phyloP scores from a whole-genome alignment of 2,888 invertebrate species.

The Thymelicus sylvestris region DNA sequence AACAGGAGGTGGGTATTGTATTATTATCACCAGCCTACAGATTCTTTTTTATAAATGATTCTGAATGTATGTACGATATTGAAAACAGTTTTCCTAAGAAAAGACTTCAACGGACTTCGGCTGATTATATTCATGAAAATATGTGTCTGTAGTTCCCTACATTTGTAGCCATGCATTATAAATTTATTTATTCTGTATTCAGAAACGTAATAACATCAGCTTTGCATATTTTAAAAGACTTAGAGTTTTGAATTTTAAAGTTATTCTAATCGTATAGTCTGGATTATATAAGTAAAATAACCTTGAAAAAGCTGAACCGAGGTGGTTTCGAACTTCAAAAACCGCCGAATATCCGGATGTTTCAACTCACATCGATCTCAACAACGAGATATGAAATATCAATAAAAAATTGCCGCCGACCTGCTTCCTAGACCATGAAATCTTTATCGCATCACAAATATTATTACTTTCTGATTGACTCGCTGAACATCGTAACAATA shows the following conservation, averaged over 20 bases:
- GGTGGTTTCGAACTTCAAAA: conserved; percentile 65
- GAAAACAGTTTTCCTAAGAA: conserved; percentile 10
- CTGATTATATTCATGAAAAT: not conserved
- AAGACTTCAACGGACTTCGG: conserved; percentile 38
- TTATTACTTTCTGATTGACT: conserved; percentile 31
- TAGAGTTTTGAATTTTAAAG: no score
- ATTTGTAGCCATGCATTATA: no score
- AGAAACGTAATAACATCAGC: no score
- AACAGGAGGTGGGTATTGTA: no score
- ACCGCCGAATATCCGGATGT: conserved; percentile 76
- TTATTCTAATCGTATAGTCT: conserved; percentile 33
- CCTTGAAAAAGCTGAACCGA: conserved; percentile 70
- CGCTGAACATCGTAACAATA: conserved; percentile 22
- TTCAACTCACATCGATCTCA: conserved; percentile 64
- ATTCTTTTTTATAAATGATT: no score
- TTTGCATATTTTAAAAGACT: no score
- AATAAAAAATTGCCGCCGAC: conserved; percentile 34
- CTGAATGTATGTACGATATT: not conserved
- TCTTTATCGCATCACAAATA: conserved; percentile 23
- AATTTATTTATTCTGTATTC: no score
- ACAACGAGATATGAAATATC: conserved; percentile 41
- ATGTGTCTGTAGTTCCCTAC: no score
- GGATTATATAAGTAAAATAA: conserved; percentile 49
- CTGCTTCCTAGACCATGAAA: conserved; percentile 17
- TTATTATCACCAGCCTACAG: no score